These are phyloP conservation scores for Araneus ventricosus DNA, from an alignment of 1,140 invertebrate species.

Conservation along the genomic window DNA sequence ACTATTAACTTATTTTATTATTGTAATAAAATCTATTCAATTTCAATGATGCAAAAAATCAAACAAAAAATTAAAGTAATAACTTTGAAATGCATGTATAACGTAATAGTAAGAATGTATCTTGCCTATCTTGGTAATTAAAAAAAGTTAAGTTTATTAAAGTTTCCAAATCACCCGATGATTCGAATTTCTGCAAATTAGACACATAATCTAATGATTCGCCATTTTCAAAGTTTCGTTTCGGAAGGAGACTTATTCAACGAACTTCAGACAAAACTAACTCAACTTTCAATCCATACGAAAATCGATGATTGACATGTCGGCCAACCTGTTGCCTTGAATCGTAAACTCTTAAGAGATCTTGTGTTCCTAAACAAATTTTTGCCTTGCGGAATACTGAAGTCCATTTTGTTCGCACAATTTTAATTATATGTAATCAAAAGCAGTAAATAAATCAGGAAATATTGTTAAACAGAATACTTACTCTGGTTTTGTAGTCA, in stretches of 20 bases:
- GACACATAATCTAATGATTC: background rate
- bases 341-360: background rate
- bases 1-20: no score
- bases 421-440: background rate
- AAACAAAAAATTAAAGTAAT: no score
- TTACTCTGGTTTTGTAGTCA: conserved; percentile 40
- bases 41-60: no score
- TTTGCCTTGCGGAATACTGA: background rate
- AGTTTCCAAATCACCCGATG: background rate
- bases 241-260: background rate
- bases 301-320: conserved; percentile 2
- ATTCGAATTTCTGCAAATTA: background rate
- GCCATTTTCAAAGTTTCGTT: background rate
- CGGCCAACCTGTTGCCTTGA: conserved; percentile 1
- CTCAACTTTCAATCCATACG: background rate
- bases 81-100: no score
- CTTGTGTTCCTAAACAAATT: background rate
- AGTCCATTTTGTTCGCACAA: background rate
- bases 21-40: no score
- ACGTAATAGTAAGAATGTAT: no score
- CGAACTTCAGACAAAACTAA: background rate
- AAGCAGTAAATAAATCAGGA: background rate
- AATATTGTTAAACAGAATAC: background rate
- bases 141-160: no score
- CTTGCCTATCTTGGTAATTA: no score